Percentiles rank a stretch among this genome's conserved stretches.
Conservation (phyloP, 2,888 invertebrate species). For the Julus scandinavius region DNA sequence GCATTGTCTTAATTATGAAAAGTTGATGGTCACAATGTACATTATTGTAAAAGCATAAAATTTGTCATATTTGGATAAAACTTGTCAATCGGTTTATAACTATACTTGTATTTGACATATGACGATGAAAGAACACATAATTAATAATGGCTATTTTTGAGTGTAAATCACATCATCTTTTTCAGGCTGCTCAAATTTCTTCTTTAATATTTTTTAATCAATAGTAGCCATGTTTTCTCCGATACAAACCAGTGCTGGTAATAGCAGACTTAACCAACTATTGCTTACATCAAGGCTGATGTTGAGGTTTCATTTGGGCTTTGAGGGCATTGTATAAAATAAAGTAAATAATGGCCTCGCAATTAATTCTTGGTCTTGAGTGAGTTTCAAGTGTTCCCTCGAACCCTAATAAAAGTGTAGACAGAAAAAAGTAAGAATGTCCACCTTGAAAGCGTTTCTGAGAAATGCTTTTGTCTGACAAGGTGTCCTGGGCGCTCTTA, state of each 20-base stretch:
- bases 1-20: no score
- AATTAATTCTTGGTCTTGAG: slow-evolving; percentile 34
- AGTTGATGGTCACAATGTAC: no score
- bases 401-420: slow-evolving; percentile 17
- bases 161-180: no score
- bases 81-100: no score
- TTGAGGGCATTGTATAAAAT: slow-evolving; percentile 15
- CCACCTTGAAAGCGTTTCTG: slow-evolving; percentile 19
- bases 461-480: slow-evolving; percentile 22
- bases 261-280: neutral
- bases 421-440: slow-evolving; percentile 16
- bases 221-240: neutral
- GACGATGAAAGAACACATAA: no score
- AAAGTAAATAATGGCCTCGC: slow-evolving; percentile 40
- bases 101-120: no score
- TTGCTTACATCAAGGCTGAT: neutral
- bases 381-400: slow-evolving; percentile 36
- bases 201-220: no score
- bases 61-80: no score
- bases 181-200: no score
- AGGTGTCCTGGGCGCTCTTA: slow-evolving; percentile 20
- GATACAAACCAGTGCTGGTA: neutral
- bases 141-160: no score
- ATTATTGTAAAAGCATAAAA: no score
- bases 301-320: neutral